Conservation (phyloP, 2,888 invertebrate species). For the Perdita meconis region DNA sequence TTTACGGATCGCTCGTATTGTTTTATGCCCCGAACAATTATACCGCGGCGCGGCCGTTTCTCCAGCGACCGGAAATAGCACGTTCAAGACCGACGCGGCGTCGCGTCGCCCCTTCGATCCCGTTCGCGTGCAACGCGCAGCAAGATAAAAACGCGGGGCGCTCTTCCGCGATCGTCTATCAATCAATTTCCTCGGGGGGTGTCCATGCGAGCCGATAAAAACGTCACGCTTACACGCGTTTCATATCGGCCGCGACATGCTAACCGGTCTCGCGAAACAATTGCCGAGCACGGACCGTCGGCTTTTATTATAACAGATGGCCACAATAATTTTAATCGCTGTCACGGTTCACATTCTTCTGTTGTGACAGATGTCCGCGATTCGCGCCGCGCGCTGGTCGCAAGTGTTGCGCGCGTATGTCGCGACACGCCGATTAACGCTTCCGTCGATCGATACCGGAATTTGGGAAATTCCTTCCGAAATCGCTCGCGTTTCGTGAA, state of each 20-base stretch:
- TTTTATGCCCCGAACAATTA: conserved; percentile 17
- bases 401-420: conserved; percentile 38
- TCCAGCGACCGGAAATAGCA: not conserved
- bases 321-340: conserved; percentile 59
- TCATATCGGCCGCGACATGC: conserved; percentile 17
- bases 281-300: conserved; percentile 26
- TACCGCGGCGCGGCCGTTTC: not conserved
- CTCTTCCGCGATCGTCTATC: conserved; percentile 51
- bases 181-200: conserved; percentile 46
- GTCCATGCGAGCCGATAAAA: conserved; percentile 50
- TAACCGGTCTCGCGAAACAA: conserved; percentile 15
- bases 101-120: conserved; percentile 3
- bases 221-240: conserved; percentile 43
- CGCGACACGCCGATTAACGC: not conserved
- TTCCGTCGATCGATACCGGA: not conserved
- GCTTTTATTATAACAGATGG: conserved; percentile 67
- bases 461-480: no score
- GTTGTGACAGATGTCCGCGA: conserved; percentile 65
- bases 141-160: not conserved
- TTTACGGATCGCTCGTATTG: conserved; percentile 2
- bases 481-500: no score
- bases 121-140: not conserved
- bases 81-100: conserved; percentile 20
- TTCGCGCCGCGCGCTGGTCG: conserved; percentile 26
- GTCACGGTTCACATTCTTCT: conserved; percentile 36